Evolutionary conservation across 2,113 vertebrate genomes (phyloP), one percentile per base, ranked within the genome.

Genomic region (Redunca redunca): DNA sequence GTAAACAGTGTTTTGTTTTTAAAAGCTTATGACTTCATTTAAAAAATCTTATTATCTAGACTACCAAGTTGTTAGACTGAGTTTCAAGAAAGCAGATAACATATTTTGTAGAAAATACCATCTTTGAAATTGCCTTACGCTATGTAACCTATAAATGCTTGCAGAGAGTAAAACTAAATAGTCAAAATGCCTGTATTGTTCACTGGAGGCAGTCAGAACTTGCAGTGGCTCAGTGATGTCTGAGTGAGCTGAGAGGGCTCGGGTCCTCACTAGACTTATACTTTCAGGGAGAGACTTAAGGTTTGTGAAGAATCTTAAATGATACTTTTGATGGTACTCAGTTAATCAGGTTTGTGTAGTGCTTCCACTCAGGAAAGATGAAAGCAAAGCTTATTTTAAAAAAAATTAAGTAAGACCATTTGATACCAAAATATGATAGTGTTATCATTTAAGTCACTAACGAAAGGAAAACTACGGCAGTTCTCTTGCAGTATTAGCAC

Each of bases 331-430:
- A 71, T 93, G 67, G 14, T 62, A 58, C 33, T 50, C 46, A 78
- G 21, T 64, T 81, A 87, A 82, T 80, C 46, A 25, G 53, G 58
- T 93, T 94, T 64, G 50, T 30, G 26, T 90, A 82, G 8, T 71
- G 25, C 62, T 48, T 94, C 33, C 15, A 8, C 78, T 88, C 92
- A 81, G 58, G 77, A 96, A 91, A 96, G 23, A 60, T 77, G 80
- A 94, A 86, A 95, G 25, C 33, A 77, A 95, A 90, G n/a, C 52
- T 81, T 92, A 83, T 87, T 64, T 74, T 0, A 0, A 3, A 80
- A 94, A 48, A 58, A 36, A 58, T 62, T 71, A 77, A 62, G 33
- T 80, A 33, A 92, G 86, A 71, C 8, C 15, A 33, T 67, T 60
- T 57, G 16, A 55, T 88, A 81, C 53, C 33, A 53, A 88, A 82